These are phyloP conservation scores for Drosophila insularis DNA, from an alignment of 1,140 invertebrate species.

Conservation along the genomic window DNA sequence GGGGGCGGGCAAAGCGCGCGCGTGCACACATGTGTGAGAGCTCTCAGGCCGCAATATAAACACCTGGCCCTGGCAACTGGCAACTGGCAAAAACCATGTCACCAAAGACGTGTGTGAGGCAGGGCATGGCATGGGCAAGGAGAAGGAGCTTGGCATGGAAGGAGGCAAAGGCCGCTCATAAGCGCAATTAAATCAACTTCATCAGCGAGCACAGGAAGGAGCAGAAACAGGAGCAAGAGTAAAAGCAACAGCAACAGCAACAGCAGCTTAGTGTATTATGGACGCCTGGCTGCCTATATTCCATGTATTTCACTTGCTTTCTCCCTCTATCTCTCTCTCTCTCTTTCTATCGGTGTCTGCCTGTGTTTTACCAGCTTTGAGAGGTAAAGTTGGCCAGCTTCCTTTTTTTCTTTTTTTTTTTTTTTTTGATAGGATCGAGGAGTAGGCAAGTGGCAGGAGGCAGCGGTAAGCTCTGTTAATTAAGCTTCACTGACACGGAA, in stretches of 20 bases:
- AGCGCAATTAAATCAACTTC: constrained; percentile 65
- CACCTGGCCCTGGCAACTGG: constrained; percentile 13
- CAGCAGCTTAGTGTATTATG: constrained; percentile 57
- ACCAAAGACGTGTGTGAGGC: constrained; percentile 23
- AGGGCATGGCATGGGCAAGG: not conserved
- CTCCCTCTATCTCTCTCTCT: not conserved
- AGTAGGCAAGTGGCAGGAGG: constrained; percentile 8
- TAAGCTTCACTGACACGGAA: constrained; percentile 69
- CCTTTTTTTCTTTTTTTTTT: constrained; percentile 23
- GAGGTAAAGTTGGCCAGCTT: constrained; percentile 19
- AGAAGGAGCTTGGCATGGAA: not conserved
- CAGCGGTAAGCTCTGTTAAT: constrained; percentile 56
- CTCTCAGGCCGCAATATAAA: constrained; percentile 14
- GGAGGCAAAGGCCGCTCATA: constrained; percentile 43
- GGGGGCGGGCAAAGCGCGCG: not conserved
- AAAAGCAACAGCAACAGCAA: constrained; percentile 30
- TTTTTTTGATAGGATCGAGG: constrained; percentile 6
- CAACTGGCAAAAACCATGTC: constrained; percentile 47
- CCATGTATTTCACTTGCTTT: not conserved
- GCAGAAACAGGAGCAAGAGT: not conserved
- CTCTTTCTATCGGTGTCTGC: not conserved
- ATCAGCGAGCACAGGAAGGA: constrained; percentile 26
- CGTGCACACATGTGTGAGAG: constrained; percentile 16
- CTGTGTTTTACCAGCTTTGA: not conserved
- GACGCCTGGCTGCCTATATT: constrained; percentile 43